Evolutionary conservation across 2,888 invertebrate genomes (phyloP).

Genomic region (Rhagonycha fulva): DNA sequence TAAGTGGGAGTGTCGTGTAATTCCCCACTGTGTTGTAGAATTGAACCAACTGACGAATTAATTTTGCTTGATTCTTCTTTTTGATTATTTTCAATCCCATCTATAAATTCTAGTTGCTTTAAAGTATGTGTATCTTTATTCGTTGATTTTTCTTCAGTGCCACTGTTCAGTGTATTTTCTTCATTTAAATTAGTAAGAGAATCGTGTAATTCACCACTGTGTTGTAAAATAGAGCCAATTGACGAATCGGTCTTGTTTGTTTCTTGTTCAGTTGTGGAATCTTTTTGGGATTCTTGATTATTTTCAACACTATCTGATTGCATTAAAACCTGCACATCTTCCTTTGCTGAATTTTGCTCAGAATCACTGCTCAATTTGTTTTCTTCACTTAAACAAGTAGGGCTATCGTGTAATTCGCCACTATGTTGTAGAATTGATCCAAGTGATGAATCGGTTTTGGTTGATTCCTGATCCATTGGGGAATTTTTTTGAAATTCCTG

Average conservation of each 20-base stretch:
- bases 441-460: slow-evolving; percentile 18
- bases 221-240: not conserved
- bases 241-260: slow-evolving; percentile 17
- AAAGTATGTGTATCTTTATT: too few relatives aligned
- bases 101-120: too few relatives aligned
- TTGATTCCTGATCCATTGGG: slow-evolving; percentile 17
- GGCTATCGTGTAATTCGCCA: slow-evolving; percentile 2
- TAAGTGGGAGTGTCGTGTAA: not conserved
- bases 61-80: slow-evolving; percentile 12
- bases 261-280: slow-evolving; percentile 18
- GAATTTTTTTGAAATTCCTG: not conserved
- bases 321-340: too few relatives aligned
- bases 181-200: too few relatives aligned
- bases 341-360: too few relatives aligned
- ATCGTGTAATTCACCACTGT: slow-evolving; percentile 7
- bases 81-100: not conserved
- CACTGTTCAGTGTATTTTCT: too few relatives aligned
- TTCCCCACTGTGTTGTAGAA: not conserved
- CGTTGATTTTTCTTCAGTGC: too few relatives aligned
- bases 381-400: not conserved
- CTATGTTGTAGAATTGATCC: slow-evolving; percentile 4
- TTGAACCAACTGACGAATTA: not conserved
- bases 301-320: too few relatives aligned
- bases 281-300: not conserved
- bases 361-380: not conserved